phyloP scores from a whole-genome alignment of 2,113 vertebrate species.

The Ceyx melanurus region DNA sequence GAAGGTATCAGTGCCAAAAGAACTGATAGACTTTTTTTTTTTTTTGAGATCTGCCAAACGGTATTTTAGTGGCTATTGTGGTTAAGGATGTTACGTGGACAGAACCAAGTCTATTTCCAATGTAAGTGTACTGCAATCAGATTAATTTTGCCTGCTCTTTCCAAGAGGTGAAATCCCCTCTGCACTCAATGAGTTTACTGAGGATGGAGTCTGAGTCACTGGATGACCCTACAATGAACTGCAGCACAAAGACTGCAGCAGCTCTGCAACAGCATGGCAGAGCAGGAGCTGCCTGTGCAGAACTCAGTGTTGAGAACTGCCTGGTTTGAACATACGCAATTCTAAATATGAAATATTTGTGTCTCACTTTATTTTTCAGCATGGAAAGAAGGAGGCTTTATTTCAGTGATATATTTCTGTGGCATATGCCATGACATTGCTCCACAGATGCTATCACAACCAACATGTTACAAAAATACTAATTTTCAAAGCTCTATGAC shows the following conservation, averaged over 20 bases:
- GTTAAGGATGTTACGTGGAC: not conserved
- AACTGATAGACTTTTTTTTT: not conserved
- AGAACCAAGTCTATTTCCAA: not conserved
- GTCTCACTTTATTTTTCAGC: not conserved
- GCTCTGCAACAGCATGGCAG: not conserved
- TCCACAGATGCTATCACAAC: constrained; percentile 36
- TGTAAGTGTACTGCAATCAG: not conserved
- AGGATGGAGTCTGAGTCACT: not conserved
- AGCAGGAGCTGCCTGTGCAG: not conserved
- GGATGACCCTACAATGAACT: not conserved
- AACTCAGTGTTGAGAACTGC: not conserved
- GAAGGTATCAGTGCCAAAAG: not conserved
- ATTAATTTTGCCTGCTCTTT: not conserved
- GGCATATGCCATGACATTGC: constrained; percentile 20
- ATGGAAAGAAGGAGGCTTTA: not conserved
- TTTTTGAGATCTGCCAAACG: not conserved
- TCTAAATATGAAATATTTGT: constrained; percentile 15
- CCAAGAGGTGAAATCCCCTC: not conserved
- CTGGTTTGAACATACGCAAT: not conserved
- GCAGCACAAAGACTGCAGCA: not conserved
- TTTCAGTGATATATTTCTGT: constrained; percentile 13
- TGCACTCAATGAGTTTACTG: rapidly evolving
- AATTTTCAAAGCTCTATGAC: not conserved
- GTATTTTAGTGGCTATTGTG: not conserved
- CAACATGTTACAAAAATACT: not conserved